Percentiles rank a stretch among this genome's conserved stretches.
Evolutionary conservation across 2,113 vertebrate genomes (phyloP).

Genomic region (Pseudorectes ferrugineus): DNA sequence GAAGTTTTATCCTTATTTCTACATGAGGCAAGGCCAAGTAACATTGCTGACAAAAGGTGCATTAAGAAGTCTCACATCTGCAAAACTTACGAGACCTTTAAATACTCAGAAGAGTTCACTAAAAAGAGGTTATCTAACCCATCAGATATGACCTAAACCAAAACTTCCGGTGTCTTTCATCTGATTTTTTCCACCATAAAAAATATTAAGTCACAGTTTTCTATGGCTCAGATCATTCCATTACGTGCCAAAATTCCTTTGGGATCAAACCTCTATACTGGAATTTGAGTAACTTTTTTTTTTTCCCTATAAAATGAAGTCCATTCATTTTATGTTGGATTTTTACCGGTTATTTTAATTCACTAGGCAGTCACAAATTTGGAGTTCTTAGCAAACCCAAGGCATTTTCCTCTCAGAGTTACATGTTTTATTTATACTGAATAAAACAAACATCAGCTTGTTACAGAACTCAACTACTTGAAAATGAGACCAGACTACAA

Average conservation of each 20-base stretch:
- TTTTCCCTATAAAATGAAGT: not conserved
- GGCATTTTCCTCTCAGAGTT: not conserved
- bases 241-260: not conserved
- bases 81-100: not conserved
- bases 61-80: not conserved
- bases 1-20: not conserved
- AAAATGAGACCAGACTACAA: not conserved
- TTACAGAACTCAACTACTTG: not conserved
- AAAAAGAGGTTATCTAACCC: not conserved
- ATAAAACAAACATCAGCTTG: not conserved
- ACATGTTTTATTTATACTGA: not conserved
- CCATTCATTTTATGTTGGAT: conserved; percentile 12
- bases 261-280: not conserved
- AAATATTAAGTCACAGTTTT: not conserved
- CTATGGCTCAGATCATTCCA: not conserved
- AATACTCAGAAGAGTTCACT: not conserved
- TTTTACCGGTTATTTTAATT: conserved; percentile 24
- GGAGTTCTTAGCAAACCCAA: not conserved
- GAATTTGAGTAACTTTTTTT: not conserved
- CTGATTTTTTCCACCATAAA: not conserved
- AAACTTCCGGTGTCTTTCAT: not conserved
- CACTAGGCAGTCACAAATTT: not conserved
- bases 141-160: not conserved
- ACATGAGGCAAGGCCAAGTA: not conserved
- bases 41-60: not conserved